These are phyloP conservation scores for Acanthis flammea DNA, from an alignment of 2,797 vertebrate genomes.

Conservation along the genomic window DNA sequence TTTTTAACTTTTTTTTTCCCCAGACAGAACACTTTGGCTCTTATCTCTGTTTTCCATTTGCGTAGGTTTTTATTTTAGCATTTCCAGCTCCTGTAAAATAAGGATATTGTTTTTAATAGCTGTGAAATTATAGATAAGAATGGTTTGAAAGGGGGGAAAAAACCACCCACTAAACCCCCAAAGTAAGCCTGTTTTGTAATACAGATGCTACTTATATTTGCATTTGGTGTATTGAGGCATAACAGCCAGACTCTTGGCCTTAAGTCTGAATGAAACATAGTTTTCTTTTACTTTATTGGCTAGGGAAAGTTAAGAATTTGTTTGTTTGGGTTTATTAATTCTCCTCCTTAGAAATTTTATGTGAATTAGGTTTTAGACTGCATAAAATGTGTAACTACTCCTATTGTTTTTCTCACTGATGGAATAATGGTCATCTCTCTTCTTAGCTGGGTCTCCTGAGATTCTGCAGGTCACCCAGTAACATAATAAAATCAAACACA, in stretches of 20 bases:
- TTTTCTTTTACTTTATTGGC: background rate
- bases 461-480: background rate
- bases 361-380: background rate
- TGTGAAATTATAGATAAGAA: background rate
- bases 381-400: background rate
- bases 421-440: constrained; percentile 14
- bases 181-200: background rate
- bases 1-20: fast-evolving
- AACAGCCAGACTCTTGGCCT: background rate
- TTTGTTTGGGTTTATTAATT: background rate
- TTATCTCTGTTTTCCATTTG: background rate
- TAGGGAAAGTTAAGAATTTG: background rate
- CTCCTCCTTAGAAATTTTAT: background rate
- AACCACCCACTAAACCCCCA: background rate
- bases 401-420: constrained; percentile 39
- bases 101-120: background rate
- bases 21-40: background rate
- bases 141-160: fast-evolving
- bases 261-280: background rate
- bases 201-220: background rate
- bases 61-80: background rate
- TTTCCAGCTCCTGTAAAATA: background rate
- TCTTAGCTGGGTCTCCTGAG: background rate
- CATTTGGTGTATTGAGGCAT: background rate
- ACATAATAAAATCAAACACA: constrained; percentile 38